phyloP scores from a whole-genome alignment of 2,113 vertebrate species.

The Suricata suricatta region DNA sequence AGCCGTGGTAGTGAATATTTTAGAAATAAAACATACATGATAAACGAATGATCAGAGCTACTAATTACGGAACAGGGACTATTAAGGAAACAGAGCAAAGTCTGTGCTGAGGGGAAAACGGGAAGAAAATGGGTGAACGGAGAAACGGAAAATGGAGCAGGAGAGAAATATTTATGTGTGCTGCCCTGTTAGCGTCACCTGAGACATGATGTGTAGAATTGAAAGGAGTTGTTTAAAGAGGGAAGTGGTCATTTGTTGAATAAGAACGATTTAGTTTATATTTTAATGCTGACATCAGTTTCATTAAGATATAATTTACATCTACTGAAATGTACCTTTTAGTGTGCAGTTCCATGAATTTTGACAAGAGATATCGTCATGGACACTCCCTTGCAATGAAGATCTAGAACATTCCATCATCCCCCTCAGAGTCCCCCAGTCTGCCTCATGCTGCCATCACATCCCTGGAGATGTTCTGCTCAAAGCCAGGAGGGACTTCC shows the following conservation, averaged over 20 bases:
- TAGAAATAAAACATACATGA: slow-evolving; percentile 36
- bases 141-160: neutral
- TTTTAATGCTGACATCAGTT: neutral
- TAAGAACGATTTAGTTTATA: neutral
- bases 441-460: rapidly evolving
- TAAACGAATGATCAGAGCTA: slow-evolving; percentile 5
- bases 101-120: neutral
- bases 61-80: slow-evolving; percentile 5
- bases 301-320: neutral
- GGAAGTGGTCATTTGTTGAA: neutral
- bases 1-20: neutral
- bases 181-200: rapidly evolving
- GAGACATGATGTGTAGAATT: neutral
- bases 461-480: neutral
- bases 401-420: neutral
- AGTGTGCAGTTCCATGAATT: neutral
- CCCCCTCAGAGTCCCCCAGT: rapidly evolving
- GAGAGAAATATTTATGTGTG: neutral
- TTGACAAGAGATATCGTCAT: rapidly evolving
- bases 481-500: neutral
- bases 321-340: too few relatives aligned
- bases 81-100: neutral
- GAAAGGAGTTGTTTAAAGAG: too few relatives aligned
- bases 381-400: too few relatives aligned
- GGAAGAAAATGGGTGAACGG: neutral